phyloP scores from a whole-genome alignment of 1,140 invertebrate genomes.

The Bombus affinis region DNA sequence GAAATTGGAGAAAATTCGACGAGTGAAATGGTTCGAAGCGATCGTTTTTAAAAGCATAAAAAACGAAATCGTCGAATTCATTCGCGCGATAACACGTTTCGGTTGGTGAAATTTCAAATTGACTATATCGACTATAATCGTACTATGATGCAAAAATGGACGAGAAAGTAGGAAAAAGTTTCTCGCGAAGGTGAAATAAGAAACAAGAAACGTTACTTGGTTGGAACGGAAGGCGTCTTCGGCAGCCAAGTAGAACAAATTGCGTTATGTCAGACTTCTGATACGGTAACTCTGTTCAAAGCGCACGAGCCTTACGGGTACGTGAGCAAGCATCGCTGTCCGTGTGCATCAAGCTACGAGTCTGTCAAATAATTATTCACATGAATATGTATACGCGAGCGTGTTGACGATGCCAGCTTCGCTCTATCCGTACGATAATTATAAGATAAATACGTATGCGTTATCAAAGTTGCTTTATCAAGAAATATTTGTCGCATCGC shows the following conservation, averaged over 20 bases:
- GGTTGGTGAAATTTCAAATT: too few species aligned
- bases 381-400: background rate
- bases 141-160: too few species aligned
- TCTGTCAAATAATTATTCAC: slow-evolving; percentile 18
- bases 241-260: slow-evolving; percentile 55
- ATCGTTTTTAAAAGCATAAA: too few species aligned
- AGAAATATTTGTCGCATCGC: background rate
- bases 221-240: background rate
- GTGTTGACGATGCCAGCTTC: background rate
- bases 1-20: too few species aligned
- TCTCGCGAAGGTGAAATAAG: background rate
- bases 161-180: too few species aligned
- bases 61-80: too few species aligned
- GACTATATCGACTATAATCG: too few species aligned
- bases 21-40: too few species aligned
- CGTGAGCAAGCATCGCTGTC: background rate
- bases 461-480: background rate
- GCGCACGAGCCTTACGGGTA: slow-evolving; percentile 19
- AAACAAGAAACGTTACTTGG: background rate
- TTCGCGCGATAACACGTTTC: too few species aligned
- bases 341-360: background rate
- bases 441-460: background rate
- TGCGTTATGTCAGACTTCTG: slow-evolving; percentile 49
- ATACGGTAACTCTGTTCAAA: slow-evolving; percentile 24
- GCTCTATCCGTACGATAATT: background rate